These are phyloP conservation scores for Lamellibrachia columna DNA, from an alignment of 2,888 invertebrate genomes.

Conservation along the genomic window DNA sequence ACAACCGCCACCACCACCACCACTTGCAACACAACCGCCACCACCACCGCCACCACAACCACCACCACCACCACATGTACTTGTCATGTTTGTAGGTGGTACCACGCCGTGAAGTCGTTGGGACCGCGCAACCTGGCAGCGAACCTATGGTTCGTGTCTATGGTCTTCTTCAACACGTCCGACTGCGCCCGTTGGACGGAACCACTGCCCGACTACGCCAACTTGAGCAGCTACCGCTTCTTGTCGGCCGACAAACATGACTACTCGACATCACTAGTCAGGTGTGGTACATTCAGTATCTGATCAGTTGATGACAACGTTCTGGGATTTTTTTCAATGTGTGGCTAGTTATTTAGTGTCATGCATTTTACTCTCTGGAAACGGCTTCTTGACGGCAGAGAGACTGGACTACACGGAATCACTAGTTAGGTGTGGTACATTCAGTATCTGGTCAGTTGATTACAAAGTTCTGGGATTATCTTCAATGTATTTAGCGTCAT, in stretches of 20 bases:
- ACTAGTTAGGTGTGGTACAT: not conserved
- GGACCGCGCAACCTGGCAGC: conserved; percentile 50
- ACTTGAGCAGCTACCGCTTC: not conserved
- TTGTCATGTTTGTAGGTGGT: conserved; percentile 43
- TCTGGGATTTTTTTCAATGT: no score
- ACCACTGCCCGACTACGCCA: conserved; percentile 19
- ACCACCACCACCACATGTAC: no score
- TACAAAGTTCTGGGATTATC: no score
- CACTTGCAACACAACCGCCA: no score
- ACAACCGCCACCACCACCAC: no score
- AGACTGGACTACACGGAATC: not conserved
- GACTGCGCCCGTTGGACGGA: conserved; percentile 41
- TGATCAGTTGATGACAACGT: not conserved
- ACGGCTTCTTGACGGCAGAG: not conserved
- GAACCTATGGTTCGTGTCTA: conserved; percentile 53
- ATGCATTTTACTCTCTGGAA: no score
- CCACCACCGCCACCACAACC: no score
- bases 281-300: not conserved
- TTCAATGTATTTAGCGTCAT: no score
- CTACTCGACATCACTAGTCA: not conserved
- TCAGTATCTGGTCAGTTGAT: not conserved
- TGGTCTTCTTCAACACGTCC: conserved; percentile 47
- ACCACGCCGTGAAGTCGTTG: conserved; percentile 50
- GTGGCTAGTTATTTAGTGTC: no score
- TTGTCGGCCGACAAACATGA: not conserved